phyloP scores from a whole-genome alignment of 2,113 vertebrate species.

The Guaruba guarouba region DNA sequence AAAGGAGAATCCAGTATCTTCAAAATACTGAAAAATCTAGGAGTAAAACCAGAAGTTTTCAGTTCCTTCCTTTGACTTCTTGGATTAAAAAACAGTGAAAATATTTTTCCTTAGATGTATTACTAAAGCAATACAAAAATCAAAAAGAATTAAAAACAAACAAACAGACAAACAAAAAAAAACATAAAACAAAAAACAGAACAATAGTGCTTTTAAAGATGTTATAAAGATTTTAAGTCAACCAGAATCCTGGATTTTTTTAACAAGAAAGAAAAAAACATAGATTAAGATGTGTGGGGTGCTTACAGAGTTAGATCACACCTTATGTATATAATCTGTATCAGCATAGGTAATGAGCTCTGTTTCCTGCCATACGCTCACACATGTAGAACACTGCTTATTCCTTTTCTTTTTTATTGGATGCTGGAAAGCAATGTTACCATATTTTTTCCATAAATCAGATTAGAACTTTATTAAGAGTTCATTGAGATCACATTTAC shows the following conservation, averaged over 20 bases:
- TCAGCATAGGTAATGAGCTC: not conserved
- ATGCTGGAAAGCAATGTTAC: not conserved
- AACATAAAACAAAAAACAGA: not conserved
- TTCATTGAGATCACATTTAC: not conserved
- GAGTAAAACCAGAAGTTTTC: not conserved
- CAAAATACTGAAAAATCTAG: slow-evolving; percentile 4
- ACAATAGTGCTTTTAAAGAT: not conserved
- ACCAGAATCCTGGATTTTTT: not conserved
- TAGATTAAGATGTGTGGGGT: not conserved
- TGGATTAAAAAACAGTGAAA: not conserved
- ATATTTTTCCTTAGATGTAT: not conserved
- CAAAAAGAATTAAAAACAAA: not conserved
- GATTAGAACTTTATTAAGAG: not conserved
- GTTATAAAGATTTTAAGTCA: not conserved
- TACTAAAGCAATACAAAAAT: not conserved
- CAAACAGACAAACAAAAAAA: not conserved
- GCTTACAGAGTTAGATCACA: not conserved
- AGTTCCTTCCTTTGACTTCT: not conserved
- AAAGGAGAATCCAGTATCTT: not conserved
- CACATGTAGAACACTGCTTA: not conserved
- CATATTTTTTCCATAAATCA: not conserved
- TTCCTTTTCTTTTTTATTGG: not conserved
- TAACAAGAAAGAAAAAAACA: not conserved
- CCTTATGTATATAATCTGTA: not conserved
- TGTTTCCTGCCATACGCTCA: not conserved